Evolutionary conservation across 2,113 vertebrate genomes (phyloP), one percentile per base, ranked within the genome.

Genomic region (Stomatorhinus ivindoensis): DNA sequence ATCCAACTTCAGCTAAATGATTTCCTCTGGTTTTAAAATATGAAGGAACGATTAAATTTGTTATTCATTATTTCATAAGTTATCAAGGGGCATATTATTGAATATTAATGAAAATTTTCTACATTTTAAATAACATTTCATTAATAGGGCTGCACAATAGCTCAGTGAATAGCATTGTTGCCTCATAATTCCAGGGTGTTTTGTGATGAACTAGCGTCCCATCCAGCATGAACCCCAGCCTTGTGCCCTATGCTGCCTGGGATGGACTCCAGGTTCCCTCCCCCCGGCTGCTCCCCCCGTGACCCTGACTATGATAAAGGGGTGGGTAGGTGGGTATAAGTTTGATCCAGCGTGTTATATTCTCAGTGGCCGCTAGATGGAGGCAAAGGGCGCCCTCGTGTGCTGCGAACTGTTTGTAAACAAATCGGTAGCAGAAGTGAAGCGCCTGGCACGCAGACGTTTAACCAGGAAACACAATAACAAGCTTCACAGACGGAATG

Each of bases 391-490:
- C 61, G 39, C 86, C 47, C 88, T 48, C 58, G 17, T 13, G 88
- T 89, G 90, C 92, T 89, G 92, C 90, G 44, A n/a, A 9, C 24
- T 95, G 95, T 95, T 96, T 95, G 93, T 95, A 95, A 95, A 95
- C 95, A 96, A 94, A 96, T 94, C 94, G 92, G 91, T 90, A 93
- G 93, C 44, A 47, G 89, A 89, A 89, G 88, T 51, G 90, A 42
- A 44, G 73, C 8, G 48, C 69, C 58, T 51, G 89, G 80, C 89
- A 86, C 88, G 15, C 69, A 76, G 86, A 50, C 65, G 44, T 47
- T 11, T 21, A 48, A 61, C 46, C 58, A 51, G 48, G 35, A 13
- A 80, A 35, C 84, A 73, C 85, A 15, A 89, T 51, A 24, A 91
- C 50, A 83, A 90, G 83, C 85, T 89, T 90, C 27, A 82, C 91